phyloP scores from a whole-genome alignment of 2,888 invertebrate species.

The Clitarchus hookeri region DNA sequence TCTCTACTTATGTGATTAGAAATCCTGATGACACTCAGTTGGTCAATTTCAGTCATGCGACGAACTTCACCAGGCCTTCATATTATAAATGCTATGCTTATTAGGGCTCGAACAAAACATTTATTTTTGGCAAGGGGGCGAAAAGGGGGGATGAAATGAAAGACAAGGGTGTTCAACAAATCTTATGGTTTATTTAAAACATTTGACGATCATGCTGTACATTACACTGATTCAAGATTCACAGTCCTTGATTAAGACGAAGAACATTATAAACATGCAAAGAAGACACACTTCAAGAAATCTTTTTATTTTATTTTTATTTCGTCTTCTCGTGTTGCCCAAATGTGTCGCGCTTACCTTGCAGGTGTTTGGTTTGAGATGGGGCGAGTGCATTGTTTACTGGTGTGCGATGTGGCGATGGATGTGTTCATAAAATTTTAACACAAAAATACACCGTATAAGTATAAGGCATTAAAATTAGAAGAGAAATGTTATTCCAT shows the following conservation, averaged over 20 bases:
- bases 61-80: too few relatives aligned
- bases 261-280: constrained; percentile 14
- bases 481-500: not conserved
- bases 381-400: constrained; percentile 1
- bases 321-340: not conserved
- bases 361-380: not conserved
- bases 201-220: not conserved
- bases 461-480: not conserved
- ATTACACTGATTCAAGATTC: not conserved
- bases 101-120: too few relatives aligned
- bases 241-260: not conserved
- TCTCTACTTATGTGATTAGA: too few relatives aligned
- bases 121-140: too few relatives aligned
- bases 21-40: too few relatives aligned
- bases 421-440: not conserved
- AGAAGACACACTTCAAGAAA: not conserved
- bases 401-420: not conserved
- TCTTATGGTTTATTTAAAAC: constrained; percentile 14
- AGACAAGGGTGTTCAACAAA: not conserved
- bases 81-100: too few relatives aligned
- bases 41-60: too few relatives aligned
- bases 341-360: not conserved
- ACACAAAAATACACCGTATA: not conserved
- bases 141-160: too few relatives aligned
- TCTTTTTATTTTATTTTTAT: not conserved